phyloP scores from a whole-genome alignment of 2,113 vertebrate genomes.

The Zeus faber region DNA sequence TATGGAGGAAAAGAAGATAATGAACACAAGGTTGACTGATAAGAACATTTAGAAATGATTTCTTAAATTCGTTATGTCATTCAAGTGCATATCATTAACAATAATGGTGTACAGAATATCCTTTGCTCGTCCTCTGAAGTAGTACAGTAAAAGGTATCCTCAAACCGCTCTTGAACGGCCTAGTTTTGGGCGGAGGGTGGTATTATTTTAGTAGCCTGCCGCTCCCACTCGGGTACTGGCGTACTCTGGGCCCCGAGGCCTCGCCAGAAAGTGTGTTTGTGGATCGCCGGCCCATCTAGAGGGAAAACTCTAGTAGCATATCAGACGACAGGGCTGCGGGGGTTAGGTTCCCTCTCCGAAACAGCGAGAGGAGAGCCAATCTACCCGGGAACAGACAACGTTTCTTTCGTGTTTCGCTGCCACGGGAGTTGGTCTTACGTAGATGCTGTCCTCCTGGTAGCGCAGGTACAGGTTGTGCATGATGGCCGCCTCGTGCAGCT shows the following conservation, averaged over 20 bases:
- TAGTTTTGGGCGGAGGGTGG: conserved; percentile 34
- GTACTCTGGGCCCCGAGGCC: conserved; percentile 39
- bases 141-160: not conserved
- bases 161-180: conserved; percentile 25
- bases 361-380: too few relatives aligned
- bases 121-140: not conserved
- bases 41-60: too few relatives aligned
- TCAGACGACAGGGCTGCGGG: conserved; percentile 34
- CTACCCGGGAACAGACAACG: too few relatives aligned
- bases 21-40: too few relatives aligned
- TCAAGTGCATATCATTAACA: too few relatives aligned
- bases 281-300: conserved; percentile 46
- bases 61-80: too few relatives aligned
- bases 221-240: too few relatives aligned
- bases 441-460: conserved; percentile 84
- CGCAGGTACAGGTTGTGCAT: conserved; percentile 87
- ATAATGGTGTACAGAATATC: too few relatives aligned
- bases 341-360: too few relatives aligned
- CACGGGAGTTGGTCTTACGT: conserved; percentile 74
- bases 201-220: conserved; percentile 53
- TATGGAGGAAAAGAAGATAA: too few relatives aligned
- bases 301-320: conserved; percentile 30
- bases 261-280: conserved; percentile 59
- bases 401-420: not conserved
- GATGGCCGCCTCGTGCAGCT: conserved; percentile 88